These are phyloP conservation scores for Eupithecia inturbata DNA, from an alignment of 2,888 invertebrate species.

Conservation along the genomic window DNA sequence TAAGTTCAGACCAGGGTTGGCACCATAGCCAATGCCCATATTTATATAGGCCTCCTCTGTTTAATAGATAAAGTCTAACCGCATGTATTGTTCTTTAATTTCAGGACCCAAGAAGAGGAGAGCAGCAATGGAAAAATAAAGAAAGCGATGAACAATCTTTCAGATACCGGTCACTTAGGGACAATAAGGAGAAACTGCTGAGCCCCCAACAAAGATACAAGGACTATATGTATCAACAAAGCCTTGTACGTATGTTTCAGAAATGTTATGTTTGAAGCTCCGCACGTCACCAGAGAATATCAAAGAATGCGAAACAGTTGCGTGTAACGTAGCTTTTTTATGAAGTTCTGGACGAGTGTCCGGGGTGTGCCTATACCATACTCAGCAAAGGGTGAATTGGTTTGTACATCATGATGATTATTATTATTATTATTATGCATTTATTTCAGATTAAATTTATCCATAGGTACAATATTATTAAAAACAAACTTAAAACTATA, in stretches of 20 bases:
- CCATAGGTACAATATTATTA: no score
- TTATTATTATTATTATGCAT: no score
- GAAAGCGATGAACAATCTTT: slow-evolving; percentile 69
- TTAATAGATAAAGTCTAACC: no score
- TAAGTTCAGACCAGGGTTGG: no score
- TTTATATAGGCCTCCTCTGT: no score
- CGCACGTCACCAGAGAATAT: background rate
- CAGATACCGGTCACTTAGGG: slow-evolving; percentile 65
- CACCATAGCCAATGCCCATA: no score
- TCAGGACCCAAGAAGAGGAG: slow-evolving; percentile 74
- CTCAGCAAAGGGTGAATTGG: background rate
- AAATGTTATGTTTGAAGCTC: background rate
- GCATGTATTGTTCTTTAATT: background rate
- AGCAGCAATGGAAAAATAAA: slow-evolving; percentile 69
- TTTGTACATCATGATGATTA: no score
- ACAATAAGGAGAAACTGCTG: slow-evolving; percentile 64
- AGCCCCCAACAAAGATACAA: slow-evolving; percentile 56
- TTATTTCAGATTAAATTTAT: no score
- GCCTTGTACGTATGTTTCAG: slow-evolving; percentile 56
- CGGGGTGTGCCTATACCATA: background rate
- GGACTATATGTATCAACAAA: slow-evolving; percentile 64
- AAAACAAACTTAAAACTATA: no score
- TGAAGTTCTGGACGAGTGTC: no score
- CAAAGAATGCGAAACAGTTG: background rate
- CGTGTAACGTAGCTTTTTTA: no score